Percentiles rank a stretch among this genome's conserved stretches.
phyloP scores from a whole-genome alignment of 2,797 vertebrate species.

The Dermochelys coriacea region DNA sequence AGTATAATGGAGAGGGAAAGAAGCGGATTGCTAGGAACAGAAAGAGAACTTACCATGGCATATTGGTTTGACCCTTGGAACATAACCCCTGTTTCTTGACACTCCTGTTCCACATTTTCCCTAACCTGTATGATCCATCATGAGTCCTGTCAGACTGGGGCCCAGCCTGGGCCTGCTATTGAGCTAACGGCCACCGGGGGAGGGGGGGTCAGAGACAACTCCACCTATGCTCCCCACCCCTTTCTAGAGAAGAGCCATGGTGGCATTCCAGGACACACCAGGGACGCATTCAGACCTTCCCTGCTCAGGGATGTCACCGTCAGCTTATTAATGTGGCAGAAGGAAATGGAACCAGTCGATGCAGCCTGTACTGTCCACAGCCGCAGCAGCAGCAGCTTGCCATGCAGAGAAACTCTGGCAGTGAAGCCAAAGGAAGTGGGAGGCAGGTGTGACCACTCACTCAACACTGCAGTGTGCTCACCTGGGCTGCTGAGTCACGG shows the following conservation, averaged over 20 bases:
- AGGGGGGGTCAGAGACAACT: neutral
- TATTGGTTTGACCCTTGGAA: slow-evolving; percentile 70
- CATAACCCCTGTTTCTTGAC: slow-evolving; percentile 65
- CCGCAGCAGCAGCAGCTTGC: neutral
- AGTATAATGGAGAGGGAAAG: slow-evolving; percentile 56
- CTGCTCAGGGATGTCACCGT: neutral
- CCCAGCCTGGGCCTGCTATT: neutral
- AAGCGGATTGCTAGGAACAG: neutral
- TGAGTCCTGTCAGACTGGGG: neutral
- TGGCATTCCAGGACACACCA: neutral
- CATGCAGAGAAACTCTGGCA: neutral
- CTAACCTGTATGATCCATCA: slow-evolving; percentile 11
- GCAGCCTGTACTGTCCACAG: neutral
- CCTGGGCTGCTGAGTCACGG: neutral
- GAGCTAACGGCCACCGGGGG: neutral
- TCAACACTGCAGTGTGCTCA: neutral
- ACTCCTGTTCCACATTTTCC: neutral
- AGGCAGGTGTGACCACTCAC: neutral
- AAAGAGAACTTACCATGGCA: slow-evolving; percentile 24
- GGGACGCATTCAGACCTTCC: neutral
- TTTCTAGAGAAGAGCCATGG: neutral
- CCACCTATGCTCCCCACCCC: neutral
- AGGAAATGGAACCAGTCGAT: neutral
- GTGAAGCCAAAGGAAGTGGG: neutral
- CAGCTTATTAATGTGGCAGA: neutral